Percentiles rank a stretch among this genome's conserved stretches.
Evolutionary conservation across 2,113 vertebrate genomes (phyloP).

Genomic region (Orcinus orca): DNA sequence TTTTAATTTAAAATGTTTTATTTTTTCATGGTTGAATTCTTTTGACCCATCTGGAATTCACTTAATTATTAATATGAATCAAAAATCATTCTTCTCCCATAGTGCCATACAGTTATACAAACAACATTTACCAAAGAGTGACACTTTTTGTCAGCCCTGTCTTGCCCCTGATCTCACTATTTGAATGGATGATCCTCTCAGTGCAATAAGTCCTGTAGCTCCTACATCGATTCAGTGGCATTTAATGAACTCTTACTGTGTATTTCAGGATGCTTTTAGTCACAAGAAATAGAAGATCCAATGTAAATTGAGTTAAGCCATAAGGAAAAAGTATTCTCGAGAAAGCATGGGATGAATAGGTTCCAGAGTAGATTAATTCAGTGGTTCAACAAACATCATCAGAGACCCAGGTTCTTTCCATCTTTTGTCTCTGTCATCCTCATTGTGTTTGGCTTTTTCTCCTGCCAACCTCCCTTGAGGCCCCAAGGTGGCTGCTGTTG

Average conservation of each 20-base stretch:
- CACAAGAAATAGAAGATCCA: neutral
- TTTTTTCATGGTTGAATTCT: neutral
- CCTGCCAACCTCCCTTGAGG: neutral
- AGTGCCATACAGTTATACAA: neutral
- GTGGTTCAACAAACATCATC: neutral
- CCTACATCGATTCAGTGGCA: neutral
- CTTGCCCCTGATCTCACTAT: neutral
- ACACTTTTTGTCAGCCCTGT: neutral
- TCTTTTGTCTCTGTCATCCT: neutral
- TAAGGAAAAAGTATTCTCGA: neutral
- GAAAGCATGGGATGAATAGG: neutral
- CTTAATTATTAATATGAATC: neutral
- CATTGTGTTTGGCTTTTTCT: neutral
- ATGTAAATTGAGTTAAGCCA: neutral
- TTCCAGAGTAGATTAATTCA: neutral
- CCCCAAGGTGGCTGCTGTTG: neutral
- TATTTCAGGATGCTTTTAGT: slow-evolving; percentile 2
- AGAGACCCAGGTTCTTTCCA: neutral
- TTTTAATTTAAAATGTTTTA: slow-evolving; percentile 17
- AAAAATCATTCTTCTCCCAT: neutral
- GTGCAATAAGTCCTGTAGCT: neutral
- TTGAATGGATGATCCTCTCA: neutral
- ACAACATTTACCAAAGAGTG: neutral
- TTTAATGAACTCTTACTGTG: neutral
- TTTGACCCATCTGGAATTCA: neutral